Base-by-base conservation (phyloP, 2,113 vertebrate species). In the Notarius quadriscutis region DNA sequence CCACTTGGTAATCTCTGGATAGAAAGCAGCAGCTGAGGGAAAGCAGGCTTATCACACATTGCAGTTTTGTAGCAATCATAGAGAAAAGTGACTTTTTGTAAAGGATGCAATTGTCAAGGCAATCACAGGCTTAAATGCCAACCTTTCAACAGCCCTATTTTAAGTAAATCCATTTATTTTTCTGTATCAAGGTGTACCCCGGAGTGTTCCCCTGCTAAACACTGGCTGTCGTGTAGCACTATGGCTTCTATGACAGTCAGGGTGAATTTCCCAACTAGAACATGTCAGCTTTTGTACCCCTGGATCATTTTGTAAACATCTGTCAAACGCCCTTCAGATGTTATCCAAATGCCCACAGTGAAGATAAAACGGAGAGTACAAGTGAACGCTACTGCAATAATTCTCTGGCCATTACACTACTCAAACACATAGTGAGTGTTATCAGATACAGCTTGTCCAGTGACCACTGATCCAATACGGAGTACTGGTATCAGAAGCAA, bases 41-140 rank as follows among this genome's bases (percentile, higher is more conserved):
- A 34, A 87, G 87, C 75, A 53, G 50, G 89, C 87, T 90, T 87
- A 88, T 90, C 87, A 83, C 83, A 85, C n/a, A 51, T 27, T 11
- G 67, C 87, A 87, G 85, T 88, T 88, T 87, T 65, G 50, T 84
- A 90, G 87, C 87, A 69, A 80, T 89, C 80, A 81, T 30, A 84
- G 67, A 87, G 87, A 88, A 86, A 30, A 57, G 57, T 80, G 75
- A 53, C 86, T 87, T 84, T 87, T 83, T 65, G 77, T 81, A 71
- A 83, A 60, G 62, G 83, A 83, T 55, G 78, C 77, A 81, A 87
- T 86, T 63, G 84, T 88, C 78, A 50, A 53, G 65, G 69, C 86
- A 88, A 88, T 75, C 62, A 55, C 58, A n/a, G 15, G 62, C 30
- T 85, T 87, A 88, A 89, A 89, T 91, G 87, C 83, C 90, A 89